Percentiles rank a stretch among this genome's conserved stretches.
These are phyloP conservation scores for Agriotes lineatus DNA, from an alignment of 2,888 invertebrate genomes.

Conservation along the genomic window DNA sequence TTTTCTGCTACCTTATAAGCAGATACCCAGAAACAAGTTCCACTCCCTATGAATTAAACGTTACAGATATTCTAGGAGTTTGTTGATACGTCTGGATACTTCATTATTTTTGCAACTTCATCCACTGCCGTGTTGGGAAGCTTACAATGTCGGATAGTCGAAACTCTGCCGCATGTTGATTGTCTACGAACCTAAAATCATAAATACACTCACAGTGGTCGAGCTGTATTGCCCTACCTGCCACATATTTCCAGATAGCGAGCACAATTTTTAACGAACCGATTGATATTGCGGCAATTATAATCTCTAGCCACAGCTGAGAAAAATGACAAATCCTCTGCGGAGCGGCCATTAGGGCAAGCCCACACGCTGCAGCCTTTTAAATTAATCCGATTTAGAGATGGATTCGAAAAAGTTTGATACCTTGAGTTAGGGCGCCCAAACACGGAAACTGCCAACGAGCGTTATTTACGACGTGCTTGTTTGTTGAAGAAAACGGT, in stretches of 20 bases:
- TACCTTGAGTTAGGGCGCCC: not conserved
- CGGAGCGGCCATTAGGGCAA: not conserved
- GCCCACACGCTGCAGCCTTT: slow-evolving; percentile 9
- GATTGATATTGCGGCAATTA: not conserved
- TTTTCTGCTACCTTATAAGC: no score
- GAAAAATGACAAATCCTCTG: slow-evolving; percentile 4
- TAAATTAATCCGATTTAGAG: slow-evolving; percentile 17
- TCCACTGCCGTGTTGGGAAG: no score
- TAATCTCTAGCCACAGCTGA: not conserved
- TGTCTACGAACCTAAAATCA: no score
- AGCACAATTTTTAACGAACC: not conserved
- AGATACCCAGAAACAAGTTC: no score
- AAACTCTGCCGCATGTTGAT: no score
- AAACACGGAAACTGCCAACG: slow-evolving; percentile 6
- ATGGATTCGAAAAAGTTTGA: slow-evolving; percentile 10
- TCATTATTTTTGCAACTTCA: no score
- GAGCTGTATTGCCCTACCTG: not conserved
- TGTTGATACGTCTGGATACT: no score
- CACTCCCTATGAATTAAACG: no score
- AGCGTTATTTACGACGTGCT: slow-evolving; percentile 1
- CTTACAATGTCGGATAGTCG: no score
- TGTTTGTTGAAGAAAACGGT: slow-evolving; percentile 7
- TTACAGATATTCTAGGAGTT: no score
- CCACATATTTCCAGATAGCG: not conserved
- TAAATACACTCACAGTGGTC: not conserved